A percentile compares a stretch with the other conserved stretches of the same genome.
Evolutionary conservation across 2,797 vertebrate genomes (phyloP).

Genomic region (Varecia variegata): DNA sequence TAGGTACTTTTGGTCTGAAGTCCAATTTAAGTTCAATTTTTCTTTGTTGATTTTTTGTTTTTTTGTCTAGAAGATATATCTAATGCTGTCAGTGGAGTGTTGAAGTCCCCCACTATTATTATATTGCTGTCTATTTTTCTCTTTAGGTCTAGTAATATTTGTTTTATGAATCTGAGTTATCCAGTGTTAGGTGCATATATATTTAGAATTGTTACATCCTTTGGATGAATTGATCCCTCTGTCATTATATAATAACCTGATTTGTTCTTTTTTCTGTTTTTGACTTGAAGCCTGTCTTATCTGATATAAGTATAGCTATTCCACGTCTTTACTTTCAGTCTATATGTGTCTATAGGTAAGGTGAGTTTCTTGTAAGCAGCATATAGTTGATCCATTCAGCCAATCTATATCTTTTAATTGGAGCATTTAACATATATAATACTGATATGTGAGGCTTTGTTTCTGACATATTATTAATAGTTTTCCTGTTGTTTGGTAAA

Average conservation of each 20-base stretch:
- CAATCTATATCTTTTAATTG: not conserved
- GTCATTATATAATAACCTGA: too few relatives aligned
- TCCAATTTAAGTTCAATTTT: not conserved
- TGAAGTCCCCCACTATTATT: not conserved
- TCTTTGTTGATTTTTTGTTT: not conserved
- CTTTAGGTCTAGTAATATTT: not conserved
- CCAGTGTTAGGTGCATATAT: too few relatives aligned
- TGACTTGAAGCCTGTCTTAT: not conserved
- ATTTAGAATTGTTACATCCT: too few relatives aligned
- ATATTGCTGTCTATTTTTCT: not conserved
- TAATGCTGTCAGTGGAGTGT: not conserved
- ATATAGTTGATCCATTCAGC: not conserved
- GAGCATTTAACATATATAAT: not conserved
- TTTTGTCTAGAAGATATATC: not conserved
- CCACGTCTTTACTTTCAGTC: too few relatives aligned
- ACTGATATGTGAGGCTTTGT: not conserved
- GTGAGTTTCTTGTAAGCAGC: too few relatives aligned
- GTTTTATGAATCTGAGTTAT: too few relatives aligned
- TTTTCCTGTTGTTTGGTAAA: not conserved
- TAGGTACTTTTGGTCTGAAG: not conserved
- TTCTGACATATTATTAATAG: not conserved
- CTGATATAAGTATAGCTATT: not conserved
- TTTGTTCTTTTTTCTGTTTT: too few relatives aligned
- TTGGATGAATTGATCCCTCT: too few relatives aligned
- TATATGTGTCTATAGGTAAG: too few relatives aligned